Evolutionary conservation across 2,113 vertebrate species (phyloP).

Genomic region (Atrichornis clamosus): DNA sequence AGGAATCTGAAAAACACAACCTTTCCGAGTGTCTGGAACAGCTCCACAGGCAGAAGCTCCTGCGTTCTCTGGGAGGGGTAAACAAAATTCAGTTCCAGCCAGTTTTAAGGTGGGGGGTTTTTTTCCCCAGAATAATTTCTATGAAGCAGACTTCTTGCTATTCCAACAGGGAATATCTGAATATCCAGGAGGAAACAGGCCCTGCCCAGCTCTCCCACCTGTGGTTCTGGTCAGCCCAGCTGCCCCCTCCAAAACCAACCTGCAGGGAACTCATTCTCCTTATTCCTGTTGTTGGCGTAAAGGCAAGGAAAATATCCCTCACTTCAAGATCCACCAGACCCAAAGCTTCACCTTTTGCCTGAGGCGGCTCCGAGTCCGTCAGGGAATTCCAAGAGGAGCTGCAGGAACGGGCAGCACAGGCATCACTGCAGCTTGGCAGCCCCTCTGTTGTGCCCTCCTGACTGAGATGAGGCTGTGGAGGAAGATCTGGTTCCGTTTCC

Average conservation of each 20-base stretch:
- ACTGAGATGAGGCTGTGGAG: neutral
- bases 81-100: neutral
- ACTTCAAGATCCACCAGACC: neutral
- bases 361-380: neutral
- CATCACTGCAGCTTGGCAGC: neutral
- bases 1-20: neutral
- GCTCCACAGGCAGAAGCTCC: neutral
- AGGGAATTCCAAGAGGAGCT: neutral
- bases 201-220: neutral
- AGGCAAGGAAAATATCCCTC: neutral
- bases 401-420: neutral
- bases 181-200: neutral
- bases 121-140: neutral
- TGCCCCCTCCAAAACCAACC: neutral
- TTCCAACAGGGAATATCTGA: neutral
- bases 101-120: neutral
- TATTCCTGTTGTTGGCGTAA: neutral
- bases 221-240: neutral
- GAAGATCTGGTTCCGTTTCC: neutral
- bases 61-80: neutral
- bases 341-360: neutral
- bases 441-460: accelerated
- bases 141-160: neutral
- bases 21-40: neutral
- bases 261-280: neutral